Base-by-base conservation (phyloP, 1,140 invertebrate species). In the Riptortus pedestris region DNA sequence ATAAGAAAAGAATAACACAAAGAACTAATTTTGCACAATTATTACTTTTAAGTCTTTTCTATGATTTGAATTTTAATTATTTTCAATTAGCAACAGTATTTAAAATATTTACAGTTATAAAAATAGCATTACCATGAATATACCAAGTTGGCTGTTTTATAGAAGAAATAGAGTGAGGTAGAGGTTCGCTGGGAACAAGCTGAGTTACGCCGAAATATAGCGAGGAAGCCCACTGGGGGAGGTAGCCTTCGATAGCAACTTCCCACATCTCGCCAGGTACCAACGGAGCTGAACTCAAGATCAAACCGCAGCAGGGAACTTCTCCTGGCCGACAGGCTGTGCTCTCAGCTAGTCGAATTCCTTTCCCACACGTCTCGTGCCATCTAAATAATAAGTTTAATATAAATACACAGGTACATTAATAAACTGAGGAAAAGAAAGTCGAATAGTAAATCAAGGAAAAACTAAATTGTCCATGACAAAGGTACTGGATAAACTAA, bases 141-240 rank as follows among this genome's bases (percentile, higher is more conserved):
- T 82, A 87, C 72, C 83, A 84, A 16, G 82, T 81, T 66, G 80
- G 82, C 1, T 76, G 72, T 0, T 83, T 81, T 62, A 86, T 72
- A 11, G 73, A 76, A 1, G 75, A 74, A 2, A 66, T 84, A 77
- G 4, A 78, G 76, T 0, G 81, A 75, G 12, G 87, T 16, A 88
- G 57, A 24, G 68, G 63, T 38, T 71, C 65, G 55, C 33, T 29
- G 14, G 66, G 69, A 51, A 84, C 81, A 68, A 85, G 79, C 52
- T 83, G 81, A 0, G 88, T 90, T 7, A 93, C 79, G 1, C 90
- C 91, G 70, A 92, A 82, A 27, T 79, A 80, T 22, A 93, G 73
- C 14, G 83, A 85, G 1, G 90, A 90, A 28, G 86, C 83, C 80
- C 85, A 89, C 55, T 85, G 80, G 12, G 74, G 71, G 26, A 55